Evolutionary conservation across 1,140 invertebrate genomes (phyloP).

Genomic region (Trichonephila inaurata): DNA sequence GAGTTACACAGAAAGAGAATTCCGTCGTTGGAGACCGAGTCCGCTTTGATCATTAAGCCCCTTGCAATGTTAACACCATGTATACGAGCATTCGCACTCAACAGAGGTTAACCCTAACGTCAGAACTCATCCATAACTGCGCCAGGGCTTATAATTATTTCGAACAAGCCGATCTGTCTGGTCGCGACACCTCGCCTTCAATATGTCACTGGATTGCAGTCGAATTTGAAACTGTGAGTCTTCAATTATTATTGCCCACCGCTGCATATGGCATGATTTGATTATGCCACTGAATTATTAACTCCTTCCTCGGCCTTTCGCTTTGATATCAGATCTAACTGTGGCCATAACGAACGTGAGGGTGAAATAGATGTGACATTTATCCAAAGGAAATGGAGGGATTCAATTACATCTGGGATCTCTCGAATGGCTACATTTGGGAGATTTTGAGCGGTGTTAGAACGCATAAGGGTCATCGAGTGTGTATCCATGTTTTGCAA

Average conservation of each 20-base stretch:
- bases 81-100: neutral
- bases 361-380: constrained; percentile 58
- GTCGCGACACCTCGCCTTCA: constrained; percentile 46
- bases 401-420: constrained; percentile 32
- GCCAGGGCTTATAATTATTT: constrained; percentile 59
- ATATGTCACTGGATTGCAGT: constrained; percentile 32
- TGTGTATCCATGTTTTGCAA: neutral
- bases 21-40: constrained; percentile 25
- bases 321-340: constrained; percentile 54
- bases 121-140: constrained; percentile 57
- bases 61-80: neutral
- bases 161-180: constrained; percentile 30
- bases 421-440: neutral
- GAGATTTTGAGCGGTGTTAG: neutral
- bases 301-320: constrained; percentile 10
- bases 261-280: constrained; percentile 63
- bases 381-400: constrained; percentile 41
- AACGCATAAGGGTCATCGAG: neutral
- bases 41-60: constrained; percentile 48
- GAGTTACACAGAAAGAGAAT: constrained; percentile 11
- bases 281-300: constrained; percentile 69
- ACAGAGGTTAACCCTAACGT: constrained; percentile 57
- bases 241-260: constrained; percentile 62
- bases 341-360: neutral
- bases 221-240: constrained; percentile 60